Conservation (phyloP, 1,140 invertebrate genomes). For the Trypoxylus dichotomus region DNA sequence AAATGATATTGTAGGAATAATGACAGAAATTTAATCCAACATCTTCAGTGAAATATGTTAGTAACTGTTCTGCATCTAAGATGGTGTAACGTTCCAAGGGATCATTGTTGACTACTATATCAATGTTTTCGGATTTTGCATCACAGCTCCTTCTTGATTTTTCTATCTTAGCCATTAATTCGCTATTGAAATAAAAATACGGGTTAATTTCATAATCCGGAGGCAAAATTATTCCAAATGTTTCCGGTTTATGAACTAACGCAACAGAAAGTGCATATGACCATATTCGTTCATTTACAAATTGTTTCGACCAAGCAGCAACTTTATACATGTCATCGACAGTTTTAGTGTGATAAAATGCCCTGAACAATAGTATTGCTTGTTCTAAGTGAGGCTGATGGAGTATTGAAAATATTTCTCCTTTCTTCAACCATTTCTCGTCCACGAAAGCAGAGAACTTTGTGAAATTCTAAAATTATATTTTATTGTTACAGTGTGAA, state of each 20-base stretch:
- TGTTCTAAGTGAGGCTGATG: slow-evolving; percentile 63
- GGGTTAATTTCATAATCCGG: slow-evolving; percentile 69
- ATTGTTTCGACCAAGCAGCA: slow-evolving; percentile 63
- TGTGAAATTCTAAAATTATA: slow-evolving; percentile 17
- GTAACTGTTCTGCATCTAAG: slow-evolving; percentile 55
- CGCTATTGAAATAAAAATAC: slow-evolving; percentile 61
- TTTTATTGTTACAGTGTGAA: background rate
- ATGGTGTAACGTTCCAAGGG: slow-evolving; percentile 37
- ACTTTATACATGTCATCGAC: slow-evolving; percentile 67
- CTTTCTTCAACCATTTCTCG: slow-evolving; percentile 53
- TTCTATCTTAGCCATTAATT: slow-evolving; percentile 62
- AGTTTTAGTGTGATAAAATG: slow-evolving; percentile 65
- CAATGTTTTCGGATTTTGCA: too few species aligned
- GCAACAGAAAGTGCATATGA: slow-evolving; percentile 62
- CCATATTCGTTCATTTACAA: slow-evolving; percentile 67
- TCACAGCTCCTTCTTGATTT: slow-evolving; percentile 52
- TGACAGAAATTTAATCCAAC: slow-evolving; percentile 71
- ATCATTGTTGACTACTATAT: background rate
- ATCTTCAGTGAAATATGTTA: slow-evolving; percentile 77
- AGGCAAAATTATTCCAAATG: slow-evolving; percentile 61
- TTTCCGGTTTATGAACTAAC: slow-evolving; percentile 63
- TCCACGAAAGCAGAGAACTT: slow-evolving; percentile 58
- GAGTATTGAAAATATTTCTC: slow-evolving; percentile 64
- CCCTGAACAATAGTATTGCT: slow-evolving; percentile 59
- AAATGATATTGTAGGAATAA: slow-evolving; percentile 65